Base-by-base conservation (phyloP, 2,113 vertebrate genomes). In the Mastomys natalensis region DNA sequence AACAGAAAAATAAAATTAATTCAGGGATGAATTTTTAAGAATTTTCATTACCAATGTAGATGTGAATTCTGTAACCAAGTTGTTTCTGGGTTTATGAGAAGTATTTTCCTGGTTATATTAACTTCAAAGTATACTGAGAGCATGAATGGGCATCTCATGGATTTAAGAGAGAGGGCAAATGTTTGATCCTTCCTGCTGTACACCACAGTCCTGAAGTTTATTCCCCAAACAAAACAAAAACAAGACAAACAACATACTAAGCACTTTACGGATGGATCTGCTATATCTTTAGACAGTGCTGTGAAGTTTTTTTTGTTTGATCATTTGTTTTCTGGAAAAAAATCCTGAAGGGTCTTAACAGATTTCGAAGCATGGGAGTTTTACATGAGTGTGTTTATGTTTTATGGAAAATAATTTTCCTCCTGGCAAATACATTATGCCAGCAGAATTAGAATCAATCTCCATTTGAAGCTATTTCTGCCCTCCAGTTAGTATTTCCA, bases 391-490 rank as follows among this genome's bases (percentile, higher is more conserved):
- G 34, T 76, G 2, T 6, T 60, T 86, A 26, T 88, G 16, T 31
- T 92, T 92, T 29, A 89, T 12, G 53, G 26, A 24, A 48, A 91
- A 58, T 2, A 55, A 21, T 78, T 89, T 85, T 90, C 45, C 64
- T 81, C 93, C 48, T 91, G 58, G 60, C 43, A 94, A 94, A 82
- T 84, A 90, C 68, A 5, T 19, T 37, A 17, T 43, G n/a, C 3
- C 19, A 89, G 31, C 17, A 85, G 31, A 89, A 84, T 97, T 72
- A 93, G 37, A 11, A 95, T 96, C 74, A 82, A 37, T 17, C n/a
- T 73, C 5, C 5, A 1, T 89, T 87, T 66, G 16, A 72, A 0
- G 7, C 6, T 0, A 21, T 96, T 97, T 95, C 21, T 95, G 12
- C 34, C 81, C 1, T 29, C 66, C 48, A 60, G 13, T 66, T 87